A percentile compares a stretch with the other conserved stretches of the same genome.
Evolutionary conservation across 1,140 invertebrate species (phyloP).

Genomic region (Papilio machaon): DNA sequence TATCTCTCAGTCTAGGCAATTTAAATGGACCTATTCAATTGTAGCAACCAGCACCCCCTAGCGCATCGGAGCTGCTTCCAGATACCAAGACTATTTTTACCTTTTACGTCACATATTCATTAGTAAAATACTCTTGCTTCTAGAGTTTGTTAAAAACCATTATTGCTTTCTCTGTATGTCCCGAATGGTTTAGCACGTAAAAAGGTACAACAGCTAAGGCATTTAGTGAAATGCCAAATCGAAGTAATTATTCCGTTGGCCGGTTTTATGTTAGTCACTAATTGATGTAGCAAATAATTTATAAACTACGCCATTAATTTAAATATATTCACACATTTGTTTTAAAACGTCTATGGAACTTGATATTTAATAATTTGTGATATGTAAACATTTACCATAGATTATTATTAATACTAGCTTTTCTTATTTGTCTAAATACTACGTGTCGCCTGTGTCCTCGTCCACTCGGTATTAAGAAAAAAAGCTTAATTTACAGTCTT

Average conservation of each 20-base stretch:
- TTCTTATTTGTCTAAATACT: too few relatives aligned
- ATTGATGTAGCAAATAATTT: slow-evolving; percentile 1
- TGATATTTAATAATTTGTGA: too few relatives aligned
- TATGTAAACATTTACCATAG: too few relatives aligned
- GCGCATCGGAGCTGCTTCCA: slow-evolving; percentile 23
- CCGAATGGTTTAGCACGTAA: neutral
- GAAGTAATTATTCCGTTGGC: neutral
- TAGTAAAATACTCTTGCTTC: neutral
- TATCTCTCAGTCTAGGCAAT: slow-evolving; percentile 71
- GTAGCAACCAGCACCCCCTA: slow-evolving; percentile 50
- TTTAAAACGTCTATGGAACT: neutral
- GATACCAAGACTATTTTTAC: neutral
- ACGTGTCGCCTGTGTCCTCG: too few relatives aligned
- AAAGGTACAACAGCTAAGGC: neutral
- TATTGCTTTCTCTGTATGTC: neutral
- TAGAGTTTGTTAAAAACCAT: neutral
- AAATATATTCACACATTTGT: slow-evolving; percentile 9
- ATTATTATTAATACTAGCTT: too few relatives aligned
- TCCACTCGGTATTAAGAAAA: too few relatives aligned
- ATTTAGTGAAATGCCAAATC: neutral
- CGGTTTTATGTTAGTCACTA: neutral
- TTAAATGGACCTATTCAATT: slow-evolving; percentile 78
- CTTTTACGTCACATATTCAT: neutral
- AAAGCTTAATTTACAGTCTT: too few relatives aligned
- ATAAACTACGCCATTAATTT: neutral